A percentile compares a stretch with the other conserved stretches of the same genome.
Evolutionary conservation across 2,888 invertebrate species (phyloP).

Genomic region (Steinernema carpocapsae): DNA sequence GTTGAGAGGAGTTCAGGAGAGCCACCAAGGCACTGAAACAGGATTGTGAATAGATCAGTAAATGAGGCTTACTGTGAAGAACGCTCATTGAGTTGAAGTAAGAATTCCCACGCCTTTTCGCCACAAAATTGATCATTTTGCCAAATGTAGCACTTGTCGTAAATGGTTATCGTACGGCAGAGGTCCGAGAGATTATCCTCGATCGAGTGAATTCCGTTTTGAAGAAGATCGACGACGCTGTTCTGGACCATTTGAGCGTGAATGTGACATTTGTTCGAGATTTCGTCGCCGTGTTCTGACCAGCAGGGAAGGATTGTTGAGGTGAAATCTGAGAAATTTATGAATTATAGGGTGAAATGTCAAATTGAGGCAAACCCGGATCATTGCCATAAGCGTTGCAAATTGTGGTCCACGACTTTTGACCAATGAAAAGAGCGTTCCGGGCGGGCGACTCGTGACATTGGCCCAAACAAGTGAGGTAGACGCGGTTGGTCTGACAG

Average conservation of each 20-base stretch:
- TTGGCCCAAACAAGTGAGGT: slow-evolving; percentile 46
- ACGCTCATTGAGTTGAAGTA: slow-evolving; percentile 55
- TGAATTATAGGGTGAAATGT: background rate
- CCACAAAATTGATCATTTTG: slow-evolving; percentile 58
- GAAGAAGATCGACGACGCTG: slow-evolving; percentile 54
- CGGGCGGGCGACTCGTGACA: slow-evolving; percentile 54
- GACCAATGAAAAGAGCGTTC: slow-evolving; percentile 53
- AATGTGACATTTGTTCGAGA: slow-evolving; percentile 43
- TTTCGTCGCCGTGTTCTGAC: slow-evolving; percentile 41
- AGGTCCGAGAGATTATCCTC: slow-evolving; percentile 52
- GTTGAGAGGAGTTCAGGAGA: slow-evolving; percentile 35
- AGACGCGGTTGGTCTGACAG: slow-evolving; percentile 13
- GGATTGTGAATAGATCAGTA: background rate
- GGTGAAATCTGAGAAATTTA: slow-evolving; percentile 37
- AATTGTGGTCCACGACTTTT: slow-evolving; percentile 55
- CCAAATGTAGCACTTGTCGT: slow-evolving; percentile 62
- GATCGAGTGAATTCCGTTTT: slow-evolving; percentile 52
- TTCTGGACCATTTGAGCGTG: slow-evolving; percentile 48
- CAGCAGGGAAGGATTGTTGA: slow-evolving; percentile 43
- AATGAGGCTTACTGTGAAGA: slow-evolving; percentile 53
- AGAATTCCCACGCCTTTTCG: slow-evolving; percentile 52
- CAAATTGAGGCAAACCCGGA: slow-evolving; percentile 44
- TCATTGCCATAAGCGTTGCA: slow-evolving; percentile 56
- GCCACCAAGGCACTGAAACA: slow-evolving; percentile 38
- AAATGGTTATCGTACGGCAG: slow-evolving; percentile 54